Evolutionary conservation across 2,888 invertebrate genomes (phyloP).

Genomic region (Spatulosminthurus flaviceps): DNA sequence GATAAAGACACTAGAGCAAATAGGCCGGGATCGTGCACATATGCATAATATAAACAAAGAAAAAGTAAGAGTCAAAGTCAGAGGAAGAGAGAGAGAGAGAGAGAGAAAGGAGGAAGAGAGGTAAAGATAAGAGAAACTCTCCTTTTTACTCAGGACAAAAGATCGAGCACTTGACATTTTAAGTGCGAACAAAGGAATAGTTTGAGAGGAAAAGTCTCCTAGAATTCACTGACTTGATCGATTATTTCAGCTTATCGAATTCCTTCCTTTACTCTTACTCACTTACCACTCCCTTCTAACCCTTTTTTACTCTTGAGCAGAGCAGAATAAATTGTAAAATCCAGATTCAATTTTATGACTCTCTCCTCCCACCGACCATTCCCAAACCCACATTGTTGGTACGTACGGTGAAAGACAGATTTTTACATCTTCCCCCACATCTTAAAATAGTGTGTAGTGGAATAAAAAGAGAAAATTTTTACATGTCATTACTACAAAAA

Average conservation of each 20-base stretch:
- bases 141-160: background rate
- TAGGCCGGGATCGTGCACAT: background rate
- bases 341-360: background rate
- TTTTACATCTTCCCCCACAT: too few species aligned
- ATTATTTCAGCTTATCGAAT: constrained; percentile 18
- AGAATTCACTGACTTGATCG: constrained; percentile 8
- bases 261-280: background rate
- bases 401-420: too few species aligned
- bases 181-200: constrained; percentile 18
- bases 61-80: background rate
- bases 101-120: background rate
- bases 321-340: constrained; percentile 3
- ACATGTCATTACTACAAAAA: background rate
- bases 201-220: background rate
- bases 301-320: background rate
- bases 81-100: background rate
- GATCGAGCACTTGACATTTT: constrained; percentile 18
- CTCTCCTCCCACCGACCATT: background rate
- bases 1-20: constrained; percentile 9
- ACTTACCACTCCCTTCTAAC: background rate
- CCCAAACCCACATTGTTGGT: too few species aligned
- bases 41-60: background rate
- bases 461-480: too few species aligned
- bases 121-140: constrained; percentile 18
- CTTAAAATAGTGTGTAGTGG: too few species aligned